Evolutionary conservation across 2,113 vertebrate species (phyloP).

Genomic region (Gobius niger): DNA sequence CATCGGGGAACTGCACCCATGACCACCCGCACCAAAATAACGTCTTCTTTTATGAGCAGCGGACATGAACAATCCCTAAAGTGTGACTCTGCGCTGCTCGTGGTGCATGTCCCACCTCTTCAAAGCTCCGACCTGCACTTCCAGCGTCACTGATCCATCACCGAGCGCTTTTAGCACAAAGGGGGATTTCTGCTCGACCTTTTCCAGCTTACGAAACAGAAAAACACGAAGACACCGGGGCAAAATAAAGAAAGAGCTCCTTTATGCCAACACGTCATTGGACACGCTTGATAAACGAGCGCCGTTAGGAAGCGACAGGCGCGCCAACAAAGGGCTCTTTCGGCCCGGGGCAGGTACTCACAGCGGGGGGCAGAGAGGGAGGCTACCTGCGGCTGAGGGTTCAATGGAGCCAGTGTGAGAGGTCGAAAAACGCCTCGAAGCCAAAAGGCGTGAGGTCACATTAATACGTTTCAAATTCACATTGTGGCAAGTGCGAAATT

Average conservation of each 20-base stretch:
- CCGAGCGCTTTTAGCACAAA: slow-evolving; percentile 25
- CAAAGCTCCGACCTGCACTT: slow-evolving; percentile 16
- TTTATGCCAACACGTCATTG: slow-evolving; percentile 45
- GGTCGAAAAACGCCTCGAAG: background rate
- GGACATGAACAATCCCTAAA: background rate
- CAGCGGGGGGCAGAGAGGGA: slow-evolving; percentile 17
- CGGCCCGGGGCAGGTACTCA: slow-evolving; percentile 43
- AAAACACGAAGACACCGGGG: slow-evolving; percentile 11
- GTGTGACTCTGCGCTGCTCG: slow-evolving; percentile 10
- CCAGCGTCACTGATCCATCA: slow-evolving; percentile 6
- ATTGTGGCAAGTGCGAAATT: background rate
- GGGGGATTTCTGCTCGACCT: slow-evolving; percentile 1
- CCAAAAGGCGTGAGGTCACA: background rate
- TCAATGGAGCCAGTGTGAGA: slow-evolving; percentile 65
- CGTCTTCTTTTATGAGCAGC: background rate
- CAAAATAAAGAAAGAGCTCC: slow-evolving; percentile 39
- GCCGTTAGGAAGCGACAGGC: slow-evolving; percentile 20
- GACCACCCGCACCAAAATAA: background rate
- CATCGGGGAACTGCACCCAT: background rate
- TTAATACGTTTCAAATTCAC: background rate
- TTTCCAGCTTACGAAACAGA: slow-evolving; percentile 14
- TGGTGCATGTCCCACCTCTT: slow-evolving; percentile 10
- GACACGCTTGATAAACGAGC: slow-evolving; percentile 55
- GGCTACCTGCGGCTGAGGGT: slow-evolving; percentile 51
- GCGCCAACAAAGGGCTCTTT: slow-evolving; percentile 65